Percentiles rank a stretch among this genome's conserved stretches.
Conservation (phyloP, 2,797 vertebrate species). For the Spea hammondii region DNA sequence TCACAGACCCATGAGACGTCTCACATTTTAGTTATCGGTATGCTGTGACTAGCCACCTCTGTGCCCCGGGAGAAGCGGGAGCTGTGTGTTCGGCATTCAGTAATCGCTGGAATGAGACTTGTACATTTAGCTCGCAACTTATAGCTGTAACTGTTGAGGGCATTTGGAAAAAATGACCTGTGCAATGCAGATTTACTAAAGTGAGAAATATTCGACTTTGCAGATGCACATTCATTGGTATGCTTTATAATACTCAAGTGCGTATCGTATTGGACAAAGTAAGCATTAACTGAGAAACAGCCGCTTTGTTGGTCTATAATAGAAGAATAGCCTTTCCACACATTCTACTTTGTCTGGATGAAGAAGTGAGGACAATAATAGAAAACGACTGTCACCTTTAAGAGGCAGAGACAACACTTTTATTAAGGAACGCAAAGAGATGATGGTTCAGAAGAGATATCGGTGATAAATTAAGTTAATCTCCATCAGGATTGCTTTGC, state of each 20-base stretch:
- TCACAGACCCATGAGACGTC: slow-evolving; percentile 30
- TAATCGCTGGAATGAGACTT: slow-evolving; percentile 43
- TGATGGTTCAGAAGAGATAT: slow-evolving; percentile 67
- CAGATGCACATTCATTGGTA: too few relatives aligned
- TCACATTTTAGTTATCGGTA: slow-evolving; percentile 50
- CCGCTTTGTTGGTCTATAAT: background rate
- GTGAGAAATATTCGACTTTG: too few relatives aligned
- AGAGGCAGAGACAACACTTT: slow-evolving; percentile 53
- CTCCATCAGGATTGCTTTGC: slow-evolving; percentile 76
- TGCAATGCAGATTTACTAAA: too few relatives aligned
- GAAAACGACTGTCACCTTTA: slow-evolving; percentile 23
- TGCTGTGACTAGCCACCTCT: slow-evolving; percentile 44
- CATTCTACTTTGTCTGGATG: background rate
- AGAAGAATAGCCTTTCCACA: background rate
- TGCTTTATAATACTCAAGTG: too few relatives aligned
- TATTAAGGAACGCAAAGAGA: slow-evolving; percentile 60
- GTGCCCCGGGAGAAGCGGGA: slow-evolving; percentile 32
- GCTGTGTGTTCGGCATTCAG: slow-evolving; percentile 22
- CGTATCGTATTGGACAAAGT: background rate
- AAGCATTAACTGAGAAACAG: background rate
- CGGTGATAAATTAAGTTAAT: slow-evolving; percentile 82
- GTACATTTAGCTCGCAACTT: slow-evolving; percentile 23
- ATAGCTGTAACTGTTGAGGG: background rate
- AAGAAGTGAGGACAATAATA: slow-evolving; percentile 10
- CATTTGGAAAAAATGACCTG: background rate